Evolutionary conservation across 2,797 vertebrate genomes (phyloP).

Genomic region (Aeoliscus strigatus): DNA sequence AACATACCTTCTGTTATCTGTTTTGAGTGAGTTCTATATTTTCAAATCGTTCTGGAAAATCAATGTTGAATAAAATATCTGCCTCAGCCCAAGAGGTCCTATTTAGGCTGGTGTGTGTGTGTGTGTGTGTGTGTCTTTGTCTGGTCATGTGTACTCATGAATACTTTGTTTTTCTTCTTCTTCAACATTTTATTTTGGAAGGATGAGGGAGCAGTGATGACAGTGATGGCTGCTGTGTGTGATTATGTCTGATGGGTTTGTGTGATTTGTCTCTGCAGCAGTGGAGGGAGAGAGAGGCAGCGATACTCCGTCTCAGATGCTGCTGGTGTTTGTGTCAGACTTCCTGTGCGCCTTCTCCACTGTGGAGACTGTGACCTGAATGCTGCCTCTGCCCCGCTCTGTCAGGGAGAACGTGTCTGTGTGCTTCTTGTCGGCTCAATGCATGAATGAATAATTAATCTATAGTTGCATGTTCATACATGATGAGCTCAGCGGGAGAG

Average conservation of each 20-base stretch:
- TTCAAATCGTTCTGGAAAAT: too few species aligned
- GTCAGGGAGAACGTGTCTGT: slow-evolving; percentile 15
- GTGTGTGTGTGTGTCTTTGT: too few species aligned
- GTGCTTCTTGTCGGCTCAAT: slow-evolving; percentile 12
- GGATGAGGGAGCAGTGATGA: too few species aligned
- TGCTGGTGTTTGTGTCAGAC: neutral
- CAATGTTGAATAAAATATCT: slow-evolving; percentile 1
- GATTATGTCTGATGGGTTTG: too few species aligned
- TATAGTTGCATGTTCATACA: slow-evolving; percentile 31
- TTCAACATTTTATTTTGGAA: too few species aligned
- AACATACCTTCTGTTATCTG: slow-evolving; percentile 10
- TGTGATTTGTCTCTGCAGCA: too few species aligned
- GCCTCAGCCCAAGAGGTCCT: too few species aligned
- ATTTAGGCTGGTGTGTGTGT: slow-evolving; percentile 1
- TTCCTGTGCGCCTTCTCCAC: slow-evolving; percentile 3
- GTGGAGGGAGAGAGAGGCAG: too few species aligned
- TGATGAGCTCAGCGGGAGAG: slow-evolving; percentile 22
- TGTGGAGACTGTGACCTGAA: slow-evolving; percentile 24
- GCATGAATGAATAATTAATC: slow-evolving; percentile 49
- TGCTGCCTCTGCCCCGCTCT: slow-evolving; percentile 14
- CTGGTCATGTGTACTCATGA: too few species aligned
- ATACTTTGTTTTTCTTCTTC: too few species aligned
- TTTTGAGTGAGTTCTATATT: slow-evolving; percentile 1
- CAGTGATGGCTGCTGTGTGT: too few species aligned
- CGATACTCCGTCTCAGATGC: too few species aligned